Percentiles rank a stretch among this genome's conserved stretches.
Evolutionary conservation across 1,140 invertebrate genomes (phyloP).

Genomic region (Microplitis mediator): DNA sequence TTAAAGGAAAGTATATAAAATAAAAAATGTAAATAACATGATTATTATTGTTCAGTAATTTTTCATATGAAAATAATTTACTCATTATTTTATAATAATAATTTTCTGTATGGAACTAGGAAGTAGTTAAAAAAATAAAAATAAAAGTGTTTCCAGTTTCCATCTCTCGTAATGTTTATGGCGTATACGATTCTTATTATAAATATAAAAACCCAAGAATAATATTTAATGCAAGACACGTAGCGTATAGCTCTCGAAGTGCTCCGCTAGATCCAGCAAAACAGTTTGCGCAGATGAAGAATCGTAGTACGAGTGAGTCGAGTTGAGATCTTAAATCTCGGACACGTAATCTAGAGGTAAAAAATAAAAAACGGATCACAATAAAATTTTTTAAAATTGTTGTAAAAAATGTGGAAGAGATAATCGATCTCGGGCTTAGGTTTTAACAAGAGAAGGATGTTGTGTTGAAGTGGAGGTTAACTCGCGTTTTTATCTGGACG

Average conservation of each 20-base stretch:
- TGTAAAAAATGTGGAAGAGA: not conserved
- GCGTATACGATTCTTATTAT: no score
- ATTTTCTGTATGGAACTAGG: not conserved
- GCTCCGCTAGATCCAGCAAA: not conserved
- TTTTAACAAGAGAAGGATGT: no score
- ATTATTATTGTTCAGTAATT: no score
- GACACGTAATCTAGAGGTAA: constrained; percentile 24
- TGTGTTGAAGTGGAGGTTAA: not conserved
- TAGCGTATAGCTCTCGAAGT: not conserved
- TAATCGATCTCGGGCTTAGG: no score
- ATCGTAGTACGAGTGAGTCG: not conserved
- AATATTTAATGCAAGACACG: constrained; percentile 16
- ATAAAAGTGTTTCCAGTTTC: not conserved
- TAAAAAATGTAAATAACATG: not conserved
- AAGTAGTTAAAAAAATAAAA: not conserved
- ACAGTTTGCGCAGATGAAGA: constrained; percentile 3
- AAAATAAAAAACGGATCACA: constrained; percentile 1
- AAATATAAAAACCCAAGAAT: not conserved
- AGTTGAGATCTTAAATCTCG: constrained; percentile 15
- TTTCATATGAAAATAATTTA: not conserved
- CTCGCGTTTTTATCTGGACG: not conserved
- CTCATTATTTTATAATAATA: not conserved
- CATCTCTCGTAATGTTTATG: no score
- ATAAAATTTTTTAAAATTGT: not conserved
- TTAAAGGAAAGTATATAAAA: constrained; percentile 7